phyloP scores from a whole-genome alignment of 2,888 invertebrate species.

The Caenorhabditis becei region DNA sequence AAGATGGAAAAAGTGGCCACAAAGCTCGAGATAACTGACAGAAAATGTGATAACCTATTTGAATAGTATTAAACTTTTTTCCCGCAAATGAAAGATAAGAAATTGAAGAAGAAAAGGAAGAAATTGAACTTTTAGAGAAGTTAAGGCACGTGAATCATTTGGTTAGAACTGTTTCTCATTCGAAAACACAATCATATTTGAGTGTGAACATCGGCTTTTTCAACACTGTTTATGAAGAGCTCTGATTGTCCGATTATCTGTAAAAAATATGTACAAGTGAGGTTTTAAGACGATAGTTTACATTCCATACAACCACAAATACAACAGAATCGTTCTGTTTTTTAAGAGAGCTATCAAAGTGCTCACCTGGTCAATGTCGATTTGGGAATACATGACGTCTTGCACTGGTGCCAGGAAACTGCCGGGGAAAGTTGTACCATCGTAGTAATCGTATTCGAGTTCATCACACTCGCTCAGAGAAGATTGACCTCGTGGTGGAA shows the following conservation, averaged over 20 bases:
- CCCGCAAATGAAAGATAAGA: conserved; percentile 44
- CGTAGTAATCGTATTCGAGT: conserved; percentile 77
- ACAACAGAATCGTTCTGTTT: conserved; percentile 3
- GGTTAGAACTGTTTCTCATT: neutral
- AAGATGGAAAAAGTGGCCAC: conserved; percentile 10
- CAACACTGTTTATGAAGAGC: conserved; percentile 63
- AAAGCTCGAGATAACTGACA: conserved; percentile 28
- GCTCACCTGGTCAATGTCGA: conserved; percentile 77
- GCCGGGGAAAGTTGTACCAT: conserved; percentile 73
- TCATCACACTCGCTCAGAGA: conserved; percentile 69
- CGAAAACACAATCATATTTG: conserved; percentile 57
- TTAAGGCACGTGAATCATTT: conserved; percentile 33
- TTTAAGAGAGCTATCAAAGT: neutral
- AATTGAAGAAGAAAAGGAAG: conserved; percentile 22
- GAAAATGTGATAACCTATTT: conserved; percentile 26
- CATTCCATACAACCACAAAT: conserved; percentile 6
- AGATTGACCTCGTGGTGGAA: conserved; percentile 65
- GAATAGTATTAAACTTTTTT: conserved; percentile 25
- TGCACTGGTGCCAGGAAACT: conserved; percentile 70
- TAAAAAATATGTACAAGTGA: conserved; percentile 17
- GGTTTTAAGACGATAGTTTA: conserved; percentile 4
- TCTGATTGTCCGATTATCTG: conserved; percentile 69
- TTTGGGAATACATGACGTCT: conserved; percentile 73
- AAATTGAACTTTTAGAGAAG: conserved; percentile 29
- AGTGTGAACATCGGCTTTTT: conserved; percentile 69